Conservation (phyloP, 2,113 vertebrate species). For the Pardalotus punctatus region DNA sequence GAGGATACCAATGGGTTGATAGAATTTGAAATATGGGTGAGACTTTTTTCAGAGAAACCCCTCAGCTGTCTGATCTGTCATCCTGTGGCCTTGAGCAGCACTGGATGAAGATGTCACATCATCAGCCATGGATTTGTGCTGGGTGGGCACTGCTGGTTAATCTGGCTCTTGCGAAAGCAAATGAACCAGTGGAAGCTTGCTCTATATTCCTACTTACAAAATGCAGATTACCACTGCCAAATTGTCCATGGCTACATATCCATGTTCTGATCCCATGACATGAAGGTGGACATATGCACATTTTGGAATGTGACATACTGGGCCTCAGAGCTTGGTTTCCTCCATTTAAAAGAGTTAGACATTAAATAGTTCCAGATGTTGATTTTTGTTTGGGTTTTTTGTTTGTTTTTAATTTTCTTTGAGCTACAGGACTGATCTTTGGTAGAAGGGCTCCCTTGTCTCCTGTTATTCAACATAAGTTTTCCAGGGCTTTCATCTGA, state of each 20-base stretch:
- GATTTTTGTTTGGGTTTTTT: background rate
- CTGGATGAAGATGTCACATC: background rate
- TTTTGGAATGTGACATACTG: background rate
- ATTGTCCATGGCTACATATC: background rate
- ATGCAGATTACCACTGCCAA: too few relatives aligned
- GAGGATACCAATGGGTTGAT: background rate
- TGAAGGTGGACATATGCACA: background rate
- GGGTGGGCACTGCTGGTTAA: background rate
- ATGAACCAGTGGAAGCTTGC: background rate
- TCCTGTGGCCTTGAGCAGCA: background rate
- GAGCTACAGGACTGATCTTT: background rate
- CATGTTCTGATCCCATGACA: background rate
- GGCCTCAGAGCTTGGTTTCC: background rate
- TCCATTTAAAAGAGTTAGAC: background rate
- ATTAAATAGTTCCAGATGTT: background rate
- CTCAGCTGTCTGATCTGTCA: background rate
- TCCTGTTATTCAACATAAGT: background rate
- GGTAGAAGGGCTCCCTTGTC: background rate
- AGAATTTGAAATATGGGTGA: background rate
- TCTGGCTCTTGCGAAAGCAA: background rate
- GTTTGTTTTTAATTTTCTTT: background rate
- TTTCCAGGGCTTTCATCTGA: background rate
- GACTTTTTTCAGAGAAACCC: background rate
- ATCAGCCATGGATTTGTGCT: background rate
- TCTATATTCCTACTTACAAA: too few relatives aligned